Base-by-base conservation (phyloP, 2,888 invertebrate genomes). In the Noctua janthe region DNA sequence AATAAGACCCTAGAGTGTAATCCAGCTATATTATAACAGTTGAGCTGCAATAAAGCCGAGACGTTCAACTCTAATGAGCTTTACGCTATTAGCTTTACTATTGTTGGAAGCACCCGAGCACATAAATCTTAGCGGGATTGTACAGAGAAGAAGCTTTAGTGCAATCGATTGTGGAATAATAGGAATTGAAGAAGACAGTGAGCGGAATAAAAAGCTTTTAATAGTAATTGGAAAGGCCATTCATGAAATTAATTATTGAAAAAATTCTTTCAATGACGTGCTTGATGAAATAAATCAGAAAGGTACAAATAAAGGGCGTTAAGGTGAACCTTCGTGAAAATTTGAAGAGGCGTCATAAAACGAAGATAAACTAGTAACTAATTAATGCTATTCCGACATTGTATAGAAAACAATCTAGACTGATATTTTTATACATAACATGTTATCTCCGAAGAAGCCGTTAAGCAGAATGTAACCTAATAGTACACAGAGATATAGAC, bases 11-110 rank as follows among this genome's bases (percentile, higher is more conserved):
- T 0, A 43, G 64, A 70, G 70, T 49, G 39, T 59, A 69, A 76
- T 78, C 64, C 29, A 47, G 72, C 70, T 15, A 49, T 71, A 84
- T 74, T 83, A 87, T 79, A 59, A 86, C 69, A 72, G 66, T 81
- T 59, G 51, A 73, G 59, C 54, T 70, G 62, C 67, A 71, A 77
- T 77, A 75, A 73, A 80, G 71, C 78, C 54, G 49, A 76, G 69
- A 66, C 29, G 47, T 39, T 43, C 64, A 71, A 43, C 59, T 69
- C 29, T 79, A 85, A 82, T 76, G 74, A 71, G 80, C 51, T 83
- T 74, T 74, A 59, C 70, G 35, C 29, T 74, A 72, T 66, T 71
- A 59, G 15, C 43, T 67, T 73, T 78, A 70, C 47, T 74, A 69
- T 85, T 70, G 54, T 39, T 43, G 5, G 49, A 75, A 13, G 49